Base-by-base conservation (phyloP, 1,140 invertebrate species). In the Diachasmimorpha longicaudata region DNA sequence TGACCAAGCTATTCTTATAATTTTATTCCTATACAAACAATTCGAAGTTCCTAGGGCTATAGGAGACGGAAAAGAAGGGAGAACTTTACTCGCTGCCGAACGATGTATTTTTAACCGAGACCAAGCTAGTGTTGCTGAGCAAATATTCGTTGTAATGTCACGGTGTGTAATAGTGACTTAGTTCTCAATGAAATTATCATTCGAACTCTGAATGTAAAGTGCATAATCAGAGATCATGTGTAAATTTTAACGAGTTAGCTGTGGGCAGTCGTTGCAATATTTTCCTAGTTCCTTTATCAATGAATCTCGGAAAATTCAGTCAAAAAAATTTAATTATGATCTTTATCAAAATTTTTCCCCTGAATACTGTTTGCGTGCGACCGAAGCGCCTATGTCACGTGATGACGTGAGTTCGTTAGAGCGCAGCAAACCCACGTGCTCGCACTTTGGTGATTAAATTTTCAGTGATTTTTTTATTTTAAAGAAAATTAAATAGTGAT, bases 21-120 rank as follows among this genome's bases (percentile, higher is more conserved):
- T 46, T 46, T 46, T 10, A 11, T n/a, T 46, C 11, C n/a, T 2
- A 46, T 46, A 11, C 44, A n/a, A 46, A 11, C 4, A 11, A 46
- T 46, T n/a, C n/a, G 11, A 46, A 46, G 11, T 46, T 3, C 11
- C 11, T 46, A n/a, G 44, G 6, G 3, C 4, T 16, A 16, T 39
- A 46, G 4, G 52, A 13, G 3, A 39, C 8, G 58, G 44, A 25
- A n/a, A 46, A 44, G n/a, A 25, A 75, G 52, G 23, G 23, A 68
- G 21, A 46, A 37, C 52, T 70, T 46, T 31, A 31, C 69, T 36
- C 36, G 68, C n/a, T 19, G 39, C 36, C 16, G 67, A 14, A 31
- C 23, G 44, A 48, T 46, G 46, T 72, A 72, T 72, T 72, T 72
- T 72, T 72, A 72, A 72, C 46, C 48, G 23, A 0, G 25, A 25